Evolutionary conservation across 2,888 invertebrate species (phyloP).

Genomic region (Ypsolopha sequella): DNA sequence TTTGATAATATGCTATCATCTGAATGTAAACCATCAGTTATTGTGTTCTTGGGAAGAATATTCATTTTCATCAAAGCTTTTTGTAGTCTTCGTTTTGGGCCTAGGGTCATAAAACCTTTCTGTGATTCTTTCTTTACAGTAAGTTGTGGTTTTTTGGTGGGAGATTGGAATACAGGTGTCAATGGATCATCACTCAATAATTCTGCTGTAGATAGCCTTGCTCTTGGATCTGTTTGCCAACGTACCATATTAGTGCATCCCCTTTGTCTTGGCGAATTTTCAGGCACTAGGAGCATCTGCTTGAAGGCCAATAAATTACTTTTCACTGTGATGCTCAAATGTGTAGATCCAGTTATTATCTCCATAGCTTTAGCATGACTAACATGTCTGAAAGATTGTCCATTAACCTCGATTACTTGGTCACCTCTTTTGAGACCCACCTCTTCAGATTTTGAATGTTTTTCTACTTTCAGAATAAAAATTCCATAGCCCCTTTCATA

Average conservation of each 20-base stretch:
- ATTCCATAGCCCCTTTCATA: conserved; percentile 93
- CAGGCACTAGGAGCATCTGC: conserved; percentile 77
- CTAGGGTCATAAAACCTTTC: conserved; percentile 91
- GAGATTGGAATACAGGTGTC: conserved; percentile 64
- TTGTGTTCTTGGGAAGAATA: conserved; percentile 86
- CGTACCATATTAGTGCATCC: conserved; percentile 76
- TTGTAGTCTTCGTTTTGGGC: conserved; percentile 85
- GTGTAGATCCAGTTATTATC: conserved; percentile 93
- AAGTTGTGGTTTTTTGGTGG: conserved; percentile 65
- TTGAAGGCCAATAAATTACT: conserved; percentile 93
- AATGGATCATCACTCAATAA: conserved; percentile 64
- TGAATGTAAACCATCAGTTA: conserved; percentile 75
- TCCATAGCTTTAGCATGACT: conserved; percentile 93
- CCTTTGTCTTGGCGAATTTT: conserved; percentile 84
- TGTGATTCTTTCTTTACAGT: conserved; percentile 74
- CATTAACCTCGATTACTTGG: conserved; percentile 98
- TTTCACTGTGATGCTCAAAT: conserved; percentile 96
- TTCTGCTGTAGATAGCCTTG: conserved; percentile 85
- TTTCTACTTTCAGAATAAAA: conserved; percentile 95
- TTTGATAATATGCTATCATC: conserved; percentile 75
- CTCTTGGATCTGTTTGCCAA: conserved; percentile 77
- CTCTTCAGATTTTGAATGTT: conserved; percentile 93
- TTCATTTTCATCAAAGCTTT: conserved; percentile 92
- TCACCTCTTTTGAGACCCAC: conserved; percentile 97
- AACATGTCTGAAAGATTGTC: conserved; percentile 95